These are phyloP conservation scores for Ricordea florida DNA, from an alignment of 92 coral and sea anemone species.

Conservation along the genomic window DNA sequence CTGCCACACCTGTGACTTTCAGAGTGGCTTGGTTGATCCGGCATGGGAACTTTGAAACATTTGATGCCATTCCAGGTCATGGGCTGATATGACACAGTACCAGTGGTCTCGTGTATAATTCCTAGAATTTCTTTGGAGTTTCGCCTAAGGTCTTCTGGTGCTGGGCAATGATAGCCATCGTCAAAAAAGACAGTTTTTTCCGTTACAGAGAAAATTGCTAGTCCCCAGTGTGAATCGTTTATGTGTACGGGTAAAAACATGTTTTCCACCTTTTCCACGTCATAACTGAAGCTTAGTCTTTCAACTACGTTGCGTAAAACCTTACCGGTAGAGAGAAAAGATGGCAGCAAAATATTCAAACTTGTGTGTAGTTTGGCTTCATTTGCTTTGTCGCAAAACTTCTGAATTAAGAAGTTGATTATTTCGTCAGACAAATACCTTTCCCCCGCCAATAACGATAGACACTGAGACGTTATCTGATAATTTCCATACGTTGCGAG, in stretches of 20 bases:
- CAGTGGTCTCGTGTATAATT: background rate
- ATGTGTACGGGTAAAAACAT: constrained; percentile 44
- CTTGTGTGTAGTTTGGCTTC: background rate
- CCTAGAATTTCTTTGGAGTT: background rate
- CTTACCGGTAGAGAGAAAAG: constrained; percentile 34
- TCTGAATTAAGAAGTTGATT: constrained; percentile 32
- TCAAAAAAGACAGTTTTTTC: constrained; percentile 27
- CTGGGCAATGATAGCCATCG: constrained; percentile 19
- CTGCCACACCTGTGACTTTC: too few relatives aligned
- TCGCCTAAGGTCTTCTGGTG: background rate
- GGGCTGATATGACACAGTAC: background rate
- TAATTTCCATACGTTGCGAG: constrained; percentile 7
- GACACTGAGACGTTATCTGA: constrained; percentile 23
- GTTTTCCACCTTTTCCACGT: constrained; percentile 5
- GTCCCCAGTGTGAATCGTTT: constrained; percentile 48
- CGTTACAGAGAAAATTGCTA: background rate
- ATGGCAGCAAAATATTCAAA: constrained; percentile 4
- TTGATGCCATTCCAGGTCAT: background rate
- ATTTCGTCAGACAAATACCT: constrained; percentile 42
- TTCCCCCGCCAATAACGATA: constrained; percentile 40
- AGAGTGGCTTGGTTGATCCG: background rate
- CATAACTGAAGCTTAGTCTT: background rate
- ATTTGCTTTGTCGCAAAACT: constrained; percentile 36
- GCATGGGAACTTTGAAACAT: background rate
- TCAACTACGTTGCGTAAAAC: background rate